A percentile compares a stretch with the other conserved stretches of the same genome.
phyloP scores from a whole-genome alignment of 2,888 invertebrate species.

The Agriopis aurantiaria region DNA sequence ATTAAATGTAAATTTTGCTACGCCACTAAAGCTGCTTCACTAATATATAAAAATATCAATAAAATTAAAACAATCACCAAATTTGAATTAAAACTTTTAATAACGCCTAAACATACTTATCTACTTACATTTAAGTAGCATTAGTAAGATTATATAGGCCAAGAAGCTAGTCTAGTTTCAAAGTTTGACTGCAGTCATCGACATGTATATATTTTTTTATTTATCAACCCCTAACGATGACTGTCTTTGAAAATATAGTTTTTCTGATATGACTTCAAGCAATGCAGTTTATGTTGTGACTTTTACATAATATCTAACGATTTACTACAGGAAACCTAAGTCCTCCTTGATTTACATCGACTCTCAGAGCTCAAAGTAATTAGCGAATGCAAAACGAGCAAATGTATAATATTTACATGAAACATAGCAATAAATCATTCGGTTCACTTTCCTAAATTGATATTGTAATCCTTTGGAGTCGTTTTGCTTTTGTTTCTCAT shows the following conservation, averaged over 20 bases:
- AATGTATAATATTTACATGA: constrained; percentile 75
- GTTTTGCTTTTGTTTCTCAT: constrained; percentile 78
- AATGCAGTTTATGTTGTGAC: not conserved
- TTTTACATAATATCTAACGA: not conserved
- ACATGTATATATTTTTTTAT: no score
- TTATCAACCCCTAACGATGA: no score
- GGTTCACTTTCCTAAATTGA: constrained; percentile 86
- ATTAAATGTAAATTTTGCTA: no score
- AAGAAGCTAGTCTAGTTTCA: no score
- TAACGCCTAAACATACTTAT: no score
- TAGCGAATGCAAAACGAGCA: constrained; percentile 59
- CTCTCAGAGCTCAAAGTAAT: constrained; percentile 55
- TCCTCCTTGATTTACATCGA: constrained; percentile 38
- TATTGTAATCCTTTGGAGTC: constrained; percentile 79
- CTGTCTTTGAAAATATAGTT: not conserved
- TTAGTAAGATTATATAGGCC: no score
- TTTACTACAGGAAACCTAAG: constrained; percentile 31
- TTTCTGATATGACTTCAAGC: not conserved
- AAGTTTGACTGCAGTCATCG: no score
- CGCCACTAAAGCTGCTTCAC: no score
- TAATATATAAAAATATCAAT: no score
- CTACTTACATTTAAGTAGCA: no score
- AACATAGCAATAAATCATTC: constrained; percentile 80
- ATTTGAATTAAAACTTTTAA: no score
- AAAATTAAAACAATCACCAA: no score